Base-by-base conservation (phyloP, 1,140 invertebrate species). In the Heliconius melpomene region DNA sequence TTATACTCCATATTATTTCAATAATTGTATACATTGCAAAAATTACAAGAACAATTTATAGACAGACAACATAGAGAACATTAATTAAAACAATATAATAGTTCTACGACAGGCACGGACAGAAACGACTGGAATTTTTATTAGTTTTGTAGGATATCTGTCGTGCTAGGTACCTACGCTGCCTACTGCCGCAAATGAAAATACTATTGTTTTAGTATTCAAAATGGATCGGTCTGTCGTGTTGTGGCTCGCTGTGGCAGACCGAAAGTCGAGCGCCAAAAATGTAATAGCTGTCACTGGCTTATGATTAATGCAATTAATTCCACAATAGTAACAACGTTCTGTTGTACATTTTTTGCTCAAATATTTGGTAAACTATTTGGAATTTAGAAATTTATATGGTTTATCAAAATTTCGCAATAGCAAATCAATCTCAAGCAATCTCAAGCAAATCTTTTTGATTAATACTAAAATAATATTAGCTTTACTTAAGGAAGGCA, bases 261-360 rank as follows among this genome's bases (percentile, higher is more conserved):
- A 87, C 88, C 87, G 88, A 93, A 94, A 94, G 89, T 94, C 93
- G 92, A 89, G 90, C 92, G 91, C 92, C 90, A 93, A 94, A 94
- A 94, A 93, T 93, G 91, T 94, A 94, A 94, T 93, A 93, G 89
- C 93, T 93, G 93, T 93, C 93, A 91, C 89, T 90, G 84, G 85
- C 73, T 7, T 80, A 90, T 93, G 92, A 93, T 94, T 93, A 94
- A 93, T 93, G 90, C 89, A 94, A 94, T 93, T 94, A 94, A 92
- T 94, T 84, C 91, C 89, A 91, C 93, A 93, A 93, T 93, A 83
- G 90, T 87, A 87, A 87, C 88, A 89, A 80, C 77, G 85, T 74
- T 79, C 85, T 75, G 23, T 26, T 29, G 82, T 90, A 90, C 88
- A 92, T 85, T 87, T 80, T 54, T 26, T 76, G 88, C 74, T 81